Percentiles rank a stretch among this genome's conserved stretches.
Evolutionary conservation across 2,113 vertebrate species (phyloP).

Genomic region (Bufo bufo): DNA sequence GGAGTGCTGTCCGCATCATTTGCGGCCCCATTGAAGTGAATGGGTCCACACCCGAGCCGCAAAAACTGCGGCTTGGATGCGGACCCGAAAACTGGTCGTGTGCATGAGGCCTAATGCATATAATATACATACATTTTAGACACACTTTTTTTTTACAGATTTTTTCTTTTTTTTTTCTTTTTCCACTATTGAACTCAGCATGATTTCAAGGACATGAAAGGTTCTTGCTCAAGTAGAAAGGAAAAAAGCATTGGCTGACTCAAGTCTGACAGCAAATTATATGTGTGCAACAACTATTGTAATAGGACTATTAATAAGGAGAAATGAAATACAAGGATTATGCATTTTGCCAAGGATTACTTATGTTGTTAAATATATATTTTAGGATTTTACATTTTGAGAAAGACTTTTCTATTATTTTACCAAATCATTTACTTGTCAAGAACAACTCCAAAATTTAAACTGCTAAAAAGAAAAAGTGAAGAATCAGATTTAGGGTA

Average conservation of each 20-base stretch:
- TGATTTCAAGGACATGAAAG: not conserved
- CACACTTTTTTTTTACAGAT: not conserved
- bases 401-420: not conserved
- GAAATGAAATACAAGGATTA: not conserved
- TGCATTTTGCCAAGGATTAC: not conserved
- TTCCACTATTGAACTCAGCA: not conserved
- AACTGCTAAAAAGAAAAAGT: not conserved
- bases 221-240: not conserved
- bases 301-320: not conserved
- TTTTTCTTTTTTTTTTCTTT: not conserved
- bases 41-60: too few relatives aligned
- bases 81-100: too few relatives aligned
- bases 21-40: too few relatives aligned
- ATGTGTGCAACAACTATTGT: not conserved
- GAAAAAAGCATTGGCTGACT: not conserved
- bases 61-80: too few relatives aligned
- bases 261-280: not conserved
- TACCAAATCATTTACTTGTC: not conserved
- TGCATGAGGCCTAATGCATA: too few relatives aligned
- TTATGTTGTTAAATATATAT: not conserved
- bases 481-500: not conserved
- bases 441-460: not conserved
- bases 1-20: too few relatives aligned
- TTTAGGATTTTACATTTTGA: not conserved
- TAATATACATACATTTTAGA: not conserved